Evolutionary conservation across 2,113 vertebrate species (phyloP).

Genomic region (Campylomormyrus numenius): DNA sequence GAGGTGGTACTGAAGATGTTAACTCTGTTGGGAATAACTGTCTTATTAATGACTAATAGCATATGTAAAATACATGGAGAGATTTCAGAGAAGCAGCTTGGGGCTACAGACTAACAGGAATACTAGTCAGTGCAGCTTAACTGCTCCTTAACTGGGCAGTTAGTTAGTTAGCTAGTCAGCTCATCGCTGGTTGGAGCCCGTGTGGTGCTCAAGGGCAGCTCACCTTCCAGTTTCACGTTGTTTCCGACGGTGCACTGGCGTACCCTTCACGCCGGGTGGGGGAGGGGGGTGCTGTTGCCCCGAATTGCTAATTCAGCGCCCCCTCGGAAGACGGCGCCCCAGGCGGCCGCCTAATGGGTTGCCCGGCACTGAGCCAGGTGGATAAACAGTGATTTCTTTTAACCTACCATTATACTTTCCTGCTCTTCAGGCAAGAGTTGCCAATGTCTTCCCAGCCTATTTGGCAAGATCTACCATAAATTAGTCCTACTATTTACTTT

Average conservation of each 20-base stretch:
- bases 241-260: not conserved
- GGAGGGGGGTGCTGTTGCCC: not conserved
- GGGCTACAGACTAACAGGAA: not conserved
- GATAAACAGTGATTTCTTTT: not conserved
- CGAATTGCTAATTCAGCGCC: not conserved
- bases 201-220: not conserved
- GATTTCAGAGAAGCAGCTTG: not conserved
- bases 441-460: constrained; percentile 1
- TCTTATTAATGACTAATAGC: constrained; percentile 8
- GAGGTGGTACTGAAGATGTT: not conserved
- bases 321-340: not conserved
- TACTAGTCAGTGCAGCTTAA: not conserved
- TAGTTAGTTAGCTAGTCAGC: not conserved
- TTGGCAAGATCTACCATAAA: constrained; percentile 7
- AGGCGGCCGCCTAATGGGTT: not conserved
- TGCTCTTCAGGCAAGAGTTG: not conserved
- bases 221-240: not conserved
- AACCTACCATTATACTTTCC: not conserved
- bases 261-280: not conserved
- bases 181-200: not conserved
- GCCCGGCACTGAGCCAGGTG: not conserved
- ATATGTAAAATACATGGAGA: not conserved
- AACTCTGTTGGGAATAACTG: not conserved
- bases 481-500: constrained; percentile 3
- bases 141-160: not conserved